These are phyloP conservation scores for Dugesia japonica DNA, from an alignment of 2,888 invertebrate species.

Conservation along the genomic window DNA sequence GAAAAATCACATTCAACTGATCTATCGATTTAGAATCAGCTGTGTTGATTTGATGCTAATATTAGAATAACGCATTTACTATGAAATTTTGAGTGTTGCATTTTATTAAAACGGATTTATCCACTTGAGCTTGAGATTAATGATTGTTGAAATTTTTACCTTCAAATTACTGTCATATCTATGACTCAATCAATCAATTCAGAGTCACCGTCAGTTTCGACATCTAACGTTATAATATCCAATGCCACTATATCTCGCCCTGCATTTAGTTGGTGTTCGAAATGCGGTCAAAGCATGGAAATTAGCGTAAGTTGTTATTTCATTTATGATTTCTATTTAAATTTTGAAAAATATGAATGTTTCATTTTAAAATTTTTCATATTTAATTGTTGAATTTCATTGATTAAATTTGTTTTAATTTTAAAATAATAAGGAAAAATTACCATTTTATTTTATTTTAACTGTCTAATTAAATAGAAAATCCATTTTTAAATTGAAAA, in stretches of 20 bases:
- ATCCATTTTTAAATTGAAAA: too few species aligned
- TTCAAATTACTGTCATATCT: neutral
- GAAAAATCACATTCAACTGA: slow-evolving; percentile 15
- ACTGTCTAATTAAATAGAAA: too few species aligned
- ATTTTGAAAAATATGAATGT: too few species aligned
- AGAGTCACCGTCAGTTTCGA: neutral
- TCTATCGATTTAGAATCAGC: slow-evolving; percentile 16
- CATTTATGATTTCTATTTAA: too few species aligned
- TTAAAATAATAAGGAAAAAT: too few species aligned
- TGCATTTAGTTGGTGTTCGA: neutral
- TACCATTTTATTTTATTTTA: too few species aligned
- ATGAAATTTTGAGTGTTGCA: neutral
- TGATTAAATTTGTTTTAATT: too few species aligned
- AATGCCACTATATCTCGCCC: neutral
- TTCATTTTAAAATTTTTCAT: too few species aligned
- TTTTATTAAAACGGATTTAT: neutral
- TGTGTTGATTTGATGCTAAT: neutral
- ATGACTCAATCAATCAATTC: neutral
- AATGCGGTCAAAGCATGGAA: neutral
- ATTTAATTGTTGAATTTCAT: too few species aligned
- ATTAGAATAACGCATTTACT: neutral
- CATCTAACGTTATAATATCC: neutral
- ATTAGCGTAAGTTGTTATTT: neutral
- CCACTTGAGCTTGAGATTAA: neutral
- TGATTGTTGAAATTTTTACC: neutral